These are phyloP conservation scores for Etia nguti DNA, from an alignment of 2,113 vertebrate genomes.

Conservation along the genomic window DNA sequence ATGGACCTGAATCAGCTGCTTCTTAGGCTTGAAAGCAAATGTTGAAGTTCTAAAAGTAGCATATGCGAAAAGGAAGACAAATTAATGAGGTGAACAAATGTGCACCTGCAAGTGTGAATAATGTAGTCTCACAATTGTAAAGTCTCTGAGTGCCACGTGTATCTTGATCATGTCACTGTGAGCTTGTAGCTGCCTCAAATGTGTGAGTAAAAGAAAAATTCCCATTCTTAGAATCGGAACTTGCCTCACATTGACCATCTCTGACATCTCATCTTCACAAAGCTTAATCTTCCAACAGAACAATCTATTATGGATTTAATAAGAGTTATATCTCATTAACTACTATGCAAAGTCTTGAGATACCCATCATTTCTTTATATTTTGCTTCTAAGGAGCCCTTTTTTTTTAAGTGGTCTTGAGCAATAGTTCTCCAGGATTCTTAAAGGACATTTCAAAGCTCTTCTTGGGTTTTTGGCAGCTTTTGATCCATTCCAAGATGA, in stretches of 20 bases:
- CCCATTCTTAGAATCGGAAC: not conserved
- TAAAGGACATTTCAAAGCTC: not conserved
- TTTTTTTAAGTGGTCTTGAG: not conserved
- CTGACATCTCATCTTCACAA: not conserved
- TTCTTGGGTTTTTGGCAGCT: not conserved
- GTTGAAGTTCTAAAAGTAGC: not conserved
- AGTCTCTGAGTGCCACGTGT: not conserved
- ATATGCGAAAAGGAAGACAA: accelerated
- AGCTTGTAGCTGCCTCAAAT: not conserved
- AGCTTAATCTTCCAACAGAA: not conserved
- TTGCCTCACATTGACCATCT: not conserved
- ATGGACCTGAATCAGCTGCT: not conserved
- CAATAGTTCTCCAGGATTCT: not conserved
- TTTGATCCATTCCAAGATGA: not conserved
- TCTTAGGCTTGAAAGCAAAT: not conserved
- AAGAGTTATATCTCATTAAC: not conserved
- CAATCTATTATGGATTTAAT: no score
- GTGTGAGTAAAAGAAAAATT: not conserved
- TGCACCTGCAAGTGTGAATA: not conserved
- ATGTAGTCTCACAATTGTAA: not conserved
- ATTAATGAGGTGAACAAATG: not conserved
- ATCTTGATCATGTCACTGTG: not conserved
- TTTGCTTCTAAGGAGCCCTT: not conserved
- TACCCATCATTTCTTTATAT: not conserved
- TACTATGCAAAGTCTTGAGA: not conserved